Evolutionary conservation across 2,113 vertebrate species (phyloP), one percentile per base, ranked within the genome.

Genomic region (Salvelinus fontinalis): DNA sequence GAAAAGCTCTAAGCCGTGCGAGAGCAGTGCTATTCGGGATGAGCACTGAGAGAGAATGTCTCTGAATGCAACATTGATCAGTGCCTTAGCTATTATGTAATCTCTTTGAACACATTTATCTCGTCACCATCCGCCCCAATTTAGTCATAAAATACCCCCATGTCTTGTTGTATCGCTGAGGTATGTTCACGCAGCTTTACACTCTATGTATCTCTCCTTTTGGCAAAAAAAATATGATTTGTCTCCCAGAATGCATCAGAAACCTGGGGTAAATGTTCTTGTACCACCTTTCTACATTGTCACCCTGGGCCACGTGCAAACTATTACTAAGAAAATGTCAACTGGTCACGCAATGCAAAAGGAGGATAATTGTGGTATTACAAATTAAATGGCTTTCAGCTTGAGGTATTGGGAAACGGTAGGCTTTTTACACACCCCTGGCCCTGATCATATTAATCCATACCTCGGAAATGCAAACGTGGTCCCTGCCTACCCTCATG

Each of bases 381-480:
- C 78, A 85, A 85, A 86, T 87, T 0, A 39, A 39, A 39, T 39
- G 39, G 8, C 39, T 9, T 39, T 39, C 39, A 39, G 39, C 39
- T 78, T 72, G 78, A 84, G 27, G 67, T 78, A 87, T 83, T 1
- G 77, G 70, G 72, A 82, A 87, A 75, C 2, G 2, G 39, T 9
- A 39, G 39, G 8, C 31, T 49, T 79, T 75, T 66, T 70, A 73
- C 20, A 66, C 69, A 24, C 39, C 44, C 5, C 1, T 18, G 64
- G 79, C 65, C 16, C 27, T 5, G 62, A 62, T 75, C 20, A 3
- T 75, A 24, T 72, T 65, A 73, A 86, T 89, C 85, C 84, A 86
- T 79, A 85, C 74, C 68, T 13, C 70, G 75, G 78, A 84, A 86
- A 80, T 80, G 70, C 64, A 81, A 84, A 83, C 49, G 72, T 67